Base-by-base conservation (phyloP, 2,797 vertebrate species). In the Sebastes itinus region DNA sequence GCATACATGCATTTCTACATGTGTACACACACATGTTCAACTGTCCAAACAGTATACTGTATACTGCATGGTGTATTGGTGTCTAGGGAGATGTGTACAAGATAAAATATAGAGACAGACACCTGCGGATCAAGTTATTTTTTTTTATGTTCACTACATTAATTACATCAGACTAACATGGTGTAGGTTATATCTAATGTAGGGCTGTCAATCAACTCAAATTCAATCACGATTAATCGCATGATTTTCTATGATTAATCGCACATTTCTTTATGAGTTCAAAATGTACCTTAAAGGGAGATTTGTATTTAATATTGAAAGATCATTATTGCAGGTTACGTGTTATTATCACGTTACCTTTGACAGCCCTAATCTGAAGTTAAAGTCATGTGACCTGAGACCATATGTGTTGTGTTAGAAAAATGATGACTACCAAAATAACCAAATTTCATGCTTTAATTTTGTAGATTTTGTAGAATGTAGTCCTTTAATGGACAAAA, bases 251-350 rank as follows among this genome's bases (percentile, higher is more conserved):
- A 35, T 35, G 35, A 38, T 0, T 38, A 14, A 38, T 38, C 2
- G 12, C 0, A 38, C 2, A 14, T 6, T 3, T 33, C 0, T 42
- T 16, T 42, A 42, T 0, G 14, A 0, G 38, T 42, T 42, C 0
- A 42, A 42, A 42, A 42, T 42, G 38, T 42, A 16, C 38, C 38
- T 42, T 42, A 42, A 42, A 42, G 38, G 38, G 38, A 42, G 38
- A 42, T 42, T 7, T 1, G 38, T 7, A 42, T 42, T 0, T 42
- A 42, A 42, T 42, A 42, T n/a, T n/a, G n/a, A 2, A 38, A 42
- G 38, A 42, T 42, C 6, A 0, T 42, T 42, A 42, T 16, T 42
- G 38, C 5, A 42, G 38, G 5, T 42, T 42, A 3, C 38, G 1
- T 27, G 27, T 46, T 0, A 46, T 46, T 18, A 46, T 18, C 16